These are phyloP conservation scores for Drosophila mercatorum DNA, from an alignment of 2,888 invertebrate genomes.

Conservation along the genomic window DNA sequence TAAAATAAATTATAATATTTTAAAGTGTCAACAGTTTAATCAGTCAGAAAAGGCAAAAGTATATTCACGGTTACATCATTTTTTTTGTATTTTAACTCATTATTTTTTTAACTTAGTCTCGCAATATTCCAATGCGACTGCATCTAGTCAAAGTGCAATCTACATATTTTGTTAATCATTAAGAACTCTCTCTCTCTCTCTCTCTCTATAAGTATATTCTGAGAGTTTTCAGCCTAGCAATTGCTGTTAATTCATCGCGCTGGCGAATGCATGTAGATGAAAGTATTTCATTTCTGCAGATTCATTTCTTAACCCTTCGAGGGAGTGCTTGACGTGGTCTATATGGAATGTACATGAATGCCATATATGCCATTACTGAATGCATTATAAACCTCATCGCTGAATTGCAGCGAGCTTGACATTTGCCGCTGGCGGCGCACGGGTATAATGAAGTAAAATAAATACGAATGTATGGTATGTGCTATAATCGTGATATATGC, in stretches of 20 bases:
- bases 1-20: not conserved
- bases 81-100: not conserved
- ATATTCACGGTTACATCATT: no score
- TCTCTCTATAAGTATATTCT: not conserved
- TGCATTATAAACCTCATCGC: slow-evolving; percentile 38
- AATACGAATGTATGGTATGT: slow-evolving; percentile 60
- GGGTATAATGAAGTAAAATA: slow-evolving; percentile 73
- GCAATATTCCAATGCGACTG: not conserved
- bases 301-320: slow-evolving; percentile 25
- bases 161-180: not conserved
- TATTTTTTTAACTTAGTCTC: not conserved
- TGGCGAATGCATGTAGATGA: not conserved
- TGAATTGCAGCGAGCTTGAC: slow-evolving; percentile 36
- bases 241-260: slow-evolving; percentile 7
- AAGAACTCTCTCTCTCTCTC: no score
- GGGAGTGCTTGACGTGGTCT: slow-evolving; percentile 13
- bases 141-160: not conserved
- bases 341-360: not conserved
- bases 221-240: not conserved
- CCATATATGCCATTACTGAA: slow-evolving; percentile 29
- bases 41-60: no score
- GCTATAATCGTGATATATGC: slow-evolving; percentile 73
- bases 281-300: slow-evolving; percentile 3
- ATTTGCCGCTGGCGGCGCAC: slow-evolving; percentile 19
- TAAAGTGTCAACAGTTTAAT: no score